Conservation (phyloP, 1,140 invertebrate genomes). For the Condylostylus longicornis region DNA sequence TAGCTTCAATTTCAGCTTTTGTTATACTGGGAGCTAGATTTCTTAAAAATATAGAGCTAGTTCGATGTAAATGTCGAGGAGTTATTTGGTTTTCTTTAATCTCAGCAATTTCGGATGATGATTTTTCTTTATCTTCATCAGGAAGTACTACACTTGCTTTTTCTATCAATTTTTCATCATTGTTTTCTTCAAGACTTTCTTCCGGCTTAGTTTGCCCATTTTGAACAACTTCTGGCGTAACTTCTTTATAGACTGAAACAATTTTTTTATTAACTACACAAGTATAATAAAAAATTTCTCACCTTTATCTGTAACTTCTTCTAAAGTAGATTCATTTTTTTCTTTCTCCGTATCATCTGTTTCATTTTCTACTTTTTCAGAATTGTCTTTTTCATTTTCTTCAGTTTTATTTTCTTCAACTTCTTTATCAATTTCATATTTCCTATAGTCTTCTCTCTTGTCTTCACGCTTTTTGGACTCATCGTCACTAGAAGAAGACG, state of each 20-base stretch:
- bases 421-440: conserved; percentile 13
- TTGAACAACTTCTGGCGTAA: not conserved
- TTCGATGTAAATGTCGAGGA: conserved; percentile 69
- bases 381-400: conserved; percentile 26
- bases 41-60: conserved; percentile 90
- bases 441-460: conserved; percentile 8
- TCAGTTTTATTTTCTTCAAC: conserved; percentile 22
- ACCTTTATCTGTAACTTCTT: conserved; percentile 5
- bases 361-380: conserved; percentile 12
- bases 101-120: conserved; percentile 24
- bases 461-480: not conserved
- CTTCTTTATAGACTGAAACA: conserved; percentile 12
- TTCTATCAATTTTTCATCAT: conserved; percentile 13
- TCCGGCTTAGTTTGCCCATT: conserved; percentile 1
- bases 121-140: too few species aligned
- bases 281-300: conserved; percentile 8
- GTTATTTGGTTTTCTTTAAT: conserved; percentile 38
- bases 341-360: not conserved
- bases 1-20: conserved; percentile 91
- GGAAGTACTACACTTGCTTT: conserved; percentile 11
- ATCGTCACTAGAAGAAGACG: too few species aligned
- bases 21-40: conserved; percentile 92
- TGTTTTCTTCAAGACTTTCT: conserved; percentile 5
- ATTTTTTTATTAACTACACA: conserved; percentile 7
- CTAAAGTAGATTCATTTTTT: conserved; percentile 6